phyloP scores from a whole-genome alignment of 2,888 invertebrate genomes.

The Euzetes globulus region DNA sequence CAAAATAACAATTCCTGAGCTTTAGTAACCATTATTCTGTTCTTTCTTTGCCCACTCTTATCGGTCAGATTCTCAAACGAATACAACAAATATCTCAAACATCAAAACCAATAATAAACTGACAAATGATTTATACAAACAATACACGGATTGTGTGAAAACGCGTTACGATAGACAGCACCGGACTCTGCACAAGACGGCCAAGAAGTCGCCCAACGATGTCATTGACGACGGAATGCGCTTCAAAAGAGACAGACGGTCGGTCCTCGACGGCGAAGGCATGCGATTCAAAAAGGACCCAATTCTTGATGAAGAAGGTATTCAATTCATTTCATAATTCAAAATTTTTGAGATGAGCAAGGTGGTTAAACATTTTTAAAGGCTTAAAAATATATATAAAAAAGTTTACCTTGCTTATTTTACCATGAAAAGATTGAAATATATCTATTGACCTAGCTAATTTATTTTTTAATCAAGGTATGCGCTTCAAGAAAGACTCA shows the following conservation, averaged over 20 bases:
- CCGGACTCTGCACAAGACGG: no score
- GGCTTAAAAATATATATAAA: not conserved
- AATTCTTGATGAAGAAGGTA: conserved; percentile 4
- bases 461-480: no score
- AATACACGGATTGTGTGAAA: not conserved
- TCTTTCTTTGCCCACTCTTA: no score
- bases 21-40: no score
- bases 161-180: not conserved
- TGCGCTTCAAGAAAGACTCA: conserved; percentile 11
- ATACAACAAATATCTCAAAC: no score
- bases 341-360: not conserved
- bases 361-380: conserved; percentile 20
- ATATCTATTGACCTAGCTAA: no score
- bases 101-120: no score
- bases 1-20: no score
- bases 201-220: not conserved
- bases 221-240: not conserved
- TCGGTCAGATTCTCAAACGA: no score
- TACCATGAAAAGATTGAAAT: no score
- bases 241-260: not conserved
- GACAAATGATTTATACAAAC: not conserved
- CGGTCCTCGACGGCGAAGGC: not conserved
- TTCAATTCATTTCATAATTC: not conserved
- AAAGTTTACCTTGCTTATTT: no score
- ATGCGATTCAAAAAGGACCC: conserved; percentile 1